Conservation (phyloP, 2,113 vertebrate species). For the Alligator sinensis region DNA sequence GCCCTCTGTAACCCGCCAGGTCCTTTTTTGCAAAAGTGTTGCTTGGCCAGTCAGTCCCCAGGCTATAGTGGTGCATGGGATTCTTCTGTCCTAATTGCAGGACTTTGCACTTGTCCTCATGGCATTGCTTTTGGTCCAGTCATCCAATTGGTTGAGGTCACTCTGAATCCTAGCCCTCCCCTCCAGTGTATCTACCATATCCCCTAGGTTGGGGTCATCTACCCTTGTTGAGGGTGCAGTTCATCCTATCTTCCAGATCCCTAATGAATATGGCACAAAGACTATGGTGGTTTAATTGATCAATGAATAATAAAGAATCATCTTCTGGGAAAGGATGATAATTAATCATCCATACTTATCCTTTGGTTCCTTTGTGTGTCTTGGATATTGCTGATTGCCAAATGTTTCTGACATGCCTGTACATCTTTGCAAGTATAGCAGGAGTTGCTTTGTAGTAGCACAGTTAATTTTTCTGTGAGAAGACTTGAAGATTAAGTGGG, state of each 20-base stretch:
- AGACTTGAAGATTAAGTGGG: background rate
- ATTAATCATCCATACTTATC: rapidly evolving
- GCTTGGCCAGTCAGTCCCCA: too few species aligned
- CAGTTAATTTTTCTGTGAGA: background rate
- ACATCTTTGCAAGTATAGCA: background rate
- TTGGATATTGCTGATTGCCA: background rate
- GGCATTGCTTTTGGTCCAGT: too few species aligned
- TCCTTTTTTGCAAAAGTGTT: too few species aligned
- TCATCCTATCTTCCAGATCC: background rate
- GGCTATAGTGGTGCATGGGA: too few species aligned
- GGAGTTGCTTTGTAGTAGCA: background rate
- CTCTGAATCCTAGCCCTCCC: too few species aligned
- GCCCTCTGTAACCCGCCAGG: too few species aligned
- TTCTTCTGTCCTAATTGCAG: too few species aligned
- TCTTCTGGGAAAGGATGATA: background rate
- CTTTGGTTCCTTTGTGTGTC: background rate
- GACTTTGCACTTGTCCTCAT: too few species aligned
- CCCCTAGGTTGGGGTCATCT: too few species aligned
- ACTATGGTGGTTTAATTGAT: background rate
- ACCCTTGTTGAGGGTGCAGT: too few species aligned
- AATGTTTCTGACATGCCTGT: background rate
- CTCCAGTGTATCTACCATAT: too few species aligned
- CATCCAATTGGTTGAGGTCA: too few species aligned
- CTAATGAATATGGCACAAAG: conserved; percentile 9
- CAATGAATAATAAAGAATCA: background rate